These are phyloP conservation scores for Liposcelis brunnea DNA, from an alignment of 2,888 invertebrate species.

Conservation along the genomic window DNA sequence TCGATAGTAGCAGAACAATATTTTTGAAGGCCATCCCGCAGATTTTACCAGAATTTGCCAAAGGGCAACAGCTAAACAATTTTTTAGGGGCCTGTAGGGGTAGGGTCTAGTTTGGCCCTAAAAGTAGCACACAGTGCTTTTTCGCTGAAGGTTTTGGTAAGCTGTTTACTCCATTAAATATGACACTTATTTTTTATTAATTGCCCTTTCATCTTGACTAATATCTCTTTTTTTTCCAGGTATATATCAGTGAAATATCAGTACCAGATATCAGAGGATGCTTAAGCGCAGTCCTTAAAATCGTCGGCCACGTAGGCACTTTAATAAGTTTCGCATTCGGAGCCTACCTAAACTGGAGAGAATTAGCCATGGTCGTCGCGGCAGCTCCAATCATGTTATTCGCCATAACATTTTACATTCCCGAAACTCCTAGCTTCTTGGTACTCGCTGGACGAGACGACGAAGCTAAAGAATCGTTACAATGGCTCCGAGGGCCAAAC, in stretches of 20 bases:
- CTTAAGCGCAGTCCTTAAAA: conserved; percentile 69
- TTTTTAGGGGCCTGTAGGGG: no score
- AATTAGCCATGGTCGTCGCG: conserved; percentile 63
- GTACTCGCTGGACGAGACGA: conserved; percentile 58
- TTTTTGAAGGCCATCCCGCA: no score
- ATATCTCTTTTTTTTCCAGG: no score
- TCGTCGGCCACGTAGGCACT: conserved; percentile 71
- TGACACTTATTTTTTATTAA: no score
- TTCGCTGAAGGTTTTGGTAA: no score
- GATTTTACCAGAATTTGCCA: no score
- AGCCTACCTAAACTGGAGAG: conserved; percentile 67
- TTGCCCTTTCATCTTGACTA: no score
- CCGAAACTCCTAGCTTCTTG: conserved; percentile 77
- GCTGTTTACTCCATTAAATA: no score
- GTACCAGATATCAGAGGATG: conserved; percentile 73
- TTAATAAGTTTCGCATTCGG: conserved; percentile 70
- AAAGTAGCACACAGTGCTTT: no score
- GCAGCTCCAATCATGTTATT: conserved; percentile 61
- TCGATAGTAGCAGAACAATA: no score
- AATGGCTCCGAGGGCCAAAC: conserved; percentile 67
- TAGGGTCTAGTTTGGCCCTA: no score
- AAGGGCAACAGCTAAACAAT: no score
- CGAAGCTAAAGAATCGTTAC: conserved; percentile 49
- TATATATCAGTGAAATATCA: conserved; percentile 83
- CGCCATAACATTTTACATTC: conserved; percentile 54